Evolutionary conservation across 2,113 vertebrate genomes (phyloP), one percentile per base, ranked within the genome.

Genomic region (Neogobius melanostomus): DNA sequence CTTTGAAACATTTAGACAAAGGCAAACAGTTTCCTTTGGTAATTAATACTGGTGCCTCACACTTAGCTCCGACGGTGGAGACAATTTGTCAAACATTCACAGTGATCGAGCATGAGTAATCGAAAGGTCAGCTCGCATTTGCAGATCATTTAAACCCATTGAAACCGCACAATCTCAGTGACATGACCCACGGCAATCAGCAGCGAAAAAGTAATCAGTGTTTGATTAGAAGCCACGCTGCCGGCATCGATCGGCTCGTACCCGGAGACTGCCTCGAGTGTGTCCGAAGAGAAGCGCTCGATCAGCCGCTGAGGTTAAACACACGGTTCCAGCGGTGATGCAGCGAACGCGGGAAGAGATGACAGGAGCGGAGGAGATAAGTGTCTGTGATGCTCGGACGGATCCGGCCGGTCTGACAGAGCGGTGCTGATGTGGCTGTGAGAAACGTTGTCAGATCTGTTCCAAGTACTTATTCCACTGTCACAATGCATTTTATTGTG

Each of bases 171-270:
- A 70, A 87, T 81, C 74, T 12, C 76, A 88, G 78, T 74, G 83
- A 82, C 86, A 82, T 28, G 68, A 74, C 79, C 82, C 72, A 46
- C 76, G 46, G 51, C 86, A 79, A 84, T 91, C 87, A 88, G 17
- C 3, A 56, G 63, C 64, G 65, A 80, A 69, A 85, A 87, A 81
- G 84, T 84, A 88, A 91, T 91, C 89, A 91, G 80, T 8, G 73
- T 71, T 77, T 85, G 84, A 90, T 87, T 85, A 77, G 86, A 85
- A 65, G 81, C 72, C 74, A 71, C 64, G 76, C 66, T 76, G 69
- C 72, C 59, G 8, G 16, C 84, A 92, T 87, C 62, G 89, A 92
- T 90, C 81, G 49, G 2, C 11, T 15, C 63, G 69, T 70, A 75
- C 54, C 79, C 57, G 64, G 70, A 77, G 85, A 77, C 78, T 11